Evolutionary conservation across 1,140 invertebrate species (phyloP), one percentile per base, ranked within the genome.

Genomic region (Aphelinus certus): DNA sequence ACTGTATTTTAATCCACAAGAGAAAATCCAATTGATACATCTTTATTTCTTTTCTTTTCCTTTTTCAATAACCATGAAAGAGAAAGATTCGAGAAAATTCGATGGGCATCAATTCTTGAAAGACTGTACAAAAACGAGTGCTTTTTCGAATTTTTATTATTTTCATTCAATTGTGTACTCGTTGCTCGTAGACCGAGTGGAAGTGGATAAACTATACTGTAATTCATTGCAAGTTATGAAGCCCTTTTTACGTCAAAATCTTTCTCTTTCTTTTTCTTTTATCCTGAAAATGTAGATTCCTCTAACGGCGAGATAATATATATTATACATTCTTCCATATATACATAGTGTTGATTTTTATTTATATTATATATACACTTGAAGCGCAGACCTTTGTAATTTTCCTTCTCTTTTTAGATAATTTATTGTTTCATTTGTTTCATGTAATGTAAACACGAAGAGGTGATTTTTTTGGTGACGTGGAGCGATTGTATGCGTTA

Each of bases 331-430:
- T 76, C 56, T 76, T 76, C 63, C 75, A 49, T 76, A 71, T 68
- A 68, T n/a, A 66, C 53, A 65, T 60, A 63, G 56, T 68, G 61
- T 76, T 72, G 57, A 68, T 51, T 66, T 65, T 76, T 76, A 76
- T 72, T 76, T 76, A 72, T 71, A 63, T 68, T 63, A 58, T 60
- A 72, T 66, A 53, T 66, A 76, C 43, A 71, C 43, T 53, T 55
- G 45, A 71, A 71, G 57, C 49, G 67, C 71, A 71, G 26, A 62
- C 56, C 75, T 73, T 75, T 73, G 69, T 76, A 71, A 69, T 73
- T 73, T 71, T 76, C 75, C 56, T 69, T 76, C 58, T 76, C 51
- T 26, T 68, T 73, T 79, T 81, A 82, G 78, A 83, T 84, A 83
- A 82, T 83, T 83, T 77, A 72, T 69, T 76, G 65, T 78, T 79